These are phyloP conservation scores for Noctua janthe DNA, from an alignment of 2,888 invertebrate genomes.

Conservation along the genomic window DNA sequence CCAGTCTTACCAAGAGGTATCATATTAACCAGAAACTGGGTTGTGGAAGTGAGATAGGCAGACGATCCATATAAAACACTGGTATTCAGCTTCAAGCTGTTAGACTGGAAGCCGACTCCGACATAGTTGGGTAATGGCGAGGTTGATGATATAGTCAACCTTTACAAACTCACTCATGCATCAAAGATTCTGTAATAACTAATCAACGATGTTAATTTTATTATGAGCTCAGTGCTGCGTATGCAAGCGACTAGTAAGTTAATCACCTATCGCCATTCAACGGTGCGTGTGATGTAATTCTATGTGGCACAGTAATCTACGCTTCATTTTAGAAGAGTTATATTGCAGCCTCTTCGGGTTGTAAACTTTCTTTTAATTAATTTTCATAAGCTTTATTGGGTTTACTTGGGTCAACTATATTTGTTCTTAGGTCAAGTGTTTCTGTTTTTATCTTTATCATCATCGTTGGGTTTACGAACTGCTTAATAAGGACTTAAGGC, in stretches of 20 bases:
- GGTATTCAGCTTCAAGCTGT: neutral
- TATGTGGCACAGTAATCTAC: slow-evolving; percentile 22
- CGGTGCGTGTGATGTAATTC: slow-evolving; percentile 9
- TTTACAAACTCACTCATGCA: slow-evolving; percentile 39
- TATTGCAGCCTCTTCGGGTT: neutral
- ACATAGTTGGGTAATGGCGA: neutral
- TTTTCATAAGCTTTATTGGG: neutral
- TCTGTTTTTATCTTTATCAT: neutral
- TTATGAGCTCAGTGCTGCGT: slow-evolving; percentile 15
- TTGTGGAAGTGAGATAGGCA: neutral
- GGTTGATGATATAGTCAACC: slow-evolving; percentile 25
- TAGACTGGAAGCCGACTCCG: neutral
- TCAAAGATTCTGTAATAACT: slow-evolving; percentile 33
- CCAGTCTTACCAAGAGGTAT: neutral
- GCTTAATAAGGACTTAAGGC: neutral
- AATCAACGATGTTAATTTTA: slow-evolving; percentile 41
- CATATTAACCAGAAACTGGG: neutral
- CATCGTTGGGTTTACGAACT: neutral
- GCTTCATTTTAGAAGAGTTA: slow-evolving; percentile 11
- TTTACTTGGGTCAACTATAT: neutral
- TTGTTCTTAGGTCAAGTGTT: neutral
- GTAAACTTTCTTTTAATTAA: slow-evolving; percentile 1
- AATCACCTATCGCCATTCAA: slow-evolving; percentile 25
- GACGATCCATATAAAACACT: neutral
- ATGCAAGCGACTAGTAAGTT: slow-evolving; percentile 4